phyloP scores from a whole-genome alignment of 2,113 vertebrate species.

The Dipodomys ordii region DNA sequence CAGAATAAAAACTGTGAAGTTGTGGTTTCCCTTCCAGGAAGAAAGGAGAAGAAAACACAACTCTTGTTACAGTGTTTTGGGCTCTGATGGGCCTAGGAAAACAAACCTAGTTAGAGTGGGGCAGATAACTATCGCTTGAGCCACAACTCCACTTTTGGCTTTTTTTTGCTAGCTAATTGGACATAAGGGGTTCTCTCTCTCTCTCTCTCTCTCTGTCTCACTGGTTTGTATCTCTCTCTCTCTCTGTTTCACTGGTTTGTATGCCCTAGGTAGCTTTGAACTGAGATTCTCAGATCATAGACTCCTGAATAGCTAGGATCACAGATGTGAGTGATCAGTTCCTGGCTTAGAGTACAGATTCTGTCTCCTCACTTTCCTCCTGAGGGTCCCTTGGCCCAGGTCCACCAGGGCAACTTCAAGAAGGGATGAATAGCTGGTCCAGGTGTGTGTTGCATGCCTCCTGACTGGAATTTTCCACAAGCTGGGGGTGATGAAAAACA shows the following conservation, averaged over 20 bases:
- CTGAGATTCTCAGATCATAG: too few species aligned
- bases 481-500: not conserved
- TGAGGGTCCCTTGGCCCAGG: not conserved
- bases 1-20: not conserved
- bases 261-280: too few species aligned
- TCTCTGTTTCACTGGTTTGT: too few species aligned
- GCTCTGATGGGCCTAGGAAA: not conserved
- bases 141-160: too few species aligned
- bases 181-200: too few species aligned
- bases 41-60: constrained; percentile 27
- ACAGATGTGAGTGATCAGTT: too few species aligned
- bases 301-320: too few species aligned
- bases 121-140: too few species aligned
- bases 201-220: too few species aligned
- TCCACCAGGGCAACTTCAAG: not conserved
- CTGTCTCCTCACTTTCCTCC: not conserved
- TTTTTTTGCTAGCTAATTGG: too few species aligned
- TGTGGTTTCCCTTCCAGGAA: constrained; percentile 27
- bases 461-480: not conserved
- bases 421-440: not conserved
- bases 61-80: constrained; percentile 18
- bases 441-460: not conserved
- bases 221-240: too few species aligned
- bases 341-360: not conserved
- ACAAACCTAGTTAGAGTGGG: not conserved